Base-by-base conservation (phyloP, 2,888 invertebrate genomes). In the Hartigia nigra region DNA sequence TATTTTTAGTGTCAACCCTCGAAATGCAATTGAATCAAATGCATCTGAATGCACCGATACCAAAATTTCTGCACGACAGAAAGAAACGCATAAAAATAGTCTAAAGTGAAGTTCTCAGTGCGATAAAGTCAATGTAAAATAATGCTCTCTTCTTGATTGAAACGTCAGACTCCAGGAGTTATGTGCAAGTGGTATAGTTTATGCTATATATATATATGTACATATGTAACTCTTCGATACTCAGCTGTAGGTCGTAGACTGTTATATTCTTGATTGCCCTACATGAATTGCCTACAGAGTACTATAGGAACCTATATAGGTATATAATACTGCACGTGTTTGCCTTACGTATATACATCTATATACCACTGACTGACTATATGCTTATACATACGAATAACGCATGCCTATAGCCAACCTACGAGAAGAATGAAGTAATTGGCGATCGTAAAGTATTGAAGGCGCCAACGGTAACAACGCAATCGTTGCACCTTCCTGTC, bases 81-180 rank as follows among this genome's bases (percentile, higher is more conserved):
- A 55, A 23, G 14, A 2, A 37, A 37, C 37, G 1, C 5, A 55
- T 55, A 23, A 55, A 23, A 55, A 9, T 55, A 1, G 23, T 55
- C 55, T 23, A 9, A 23, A 55, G 39, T 1, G 39, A 55, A 55
- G 55, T 55, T 55, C 55, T 9, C 55, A 75, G 55, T 76, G 78
- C 76, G 83, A 82, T 82, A 82, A 81, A 85, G 82, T 80, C 80
- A 81, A 84, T 82, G 83, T 83, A 82, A 78, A 82, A 84, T 80
- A 81, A 85, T 82, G 86, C 83, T 80, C 77, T 79, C 74, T 81
- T 82, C 72, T 85, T 88, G 88, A 90, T 90, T 89, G 89, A 90
- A 90, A 90, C 85, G 89, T 90, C 89, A 89, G 85, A 84, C 82
- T 81, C 77, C 81, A 85, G 84, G 83, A 89, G 87, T 90, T 89